Evolutionary conservation across 2,113 vertebrate species (phyloP), one percentile per base, ranked within the genome.

Genomic region (Notiomystis cincta): DNA sequence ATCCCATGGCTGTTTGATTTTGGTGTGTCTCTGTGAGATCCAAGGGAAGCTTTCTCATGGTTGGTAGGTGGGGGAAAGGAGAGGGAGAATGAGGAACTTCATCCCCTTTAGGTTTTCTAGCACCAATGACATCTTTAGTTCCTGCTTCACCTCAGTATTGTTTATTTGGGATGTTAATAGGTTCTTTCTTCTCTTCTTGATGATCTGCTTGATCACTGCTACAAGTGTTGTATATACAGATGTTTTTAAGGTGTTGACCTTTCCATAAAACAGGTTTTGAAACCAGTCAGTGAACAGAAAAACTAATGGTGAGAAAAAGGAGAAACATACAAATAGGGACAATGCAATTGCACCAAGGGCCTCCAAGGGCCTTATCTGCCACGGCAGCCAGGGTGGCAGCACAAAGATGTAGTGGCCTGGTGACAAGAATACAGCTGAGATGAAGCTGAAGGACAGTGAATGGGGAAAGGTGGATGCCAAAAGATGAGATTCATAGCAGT

Each of bases 1-100:
- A 31, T 37, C 22, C 33, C 18, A 38, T 12, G 54, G 19, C 28
- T 62, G 7, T 31, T 47, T 64, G n/a, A 56, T 71, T 84, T 77
- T 54, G 4, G 1, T 27, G 6, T 60, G 19, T 28, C 40, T 83
- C 11, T 40, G 24, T 28, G 61, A 60, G 20, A 47, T 65, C 20
- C 3, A 6, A 35, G 7, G 33, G 23, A 60, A 60, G 15, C 3
- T 85, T 85, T 88, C 35, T 72, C 12, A 10, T 48, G 11, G 16
- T 40, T 54, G 28, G 18, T 45, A 33, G 1, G 2, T 35, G 1
- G 1, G 11, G 22, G 5, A 30, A 47, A 64, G 11, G 16, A 9
- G 44, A 64, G 8, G 23, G 23, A 57, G 45, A 47, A 56, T 27
- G 25, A 65, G 4, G 3, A 88, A 22, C 14, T 64, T 73, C 6